Base-by-base conservation (phyloP, 2,797 vertebrate species). In the Columba guinea region DNA sequence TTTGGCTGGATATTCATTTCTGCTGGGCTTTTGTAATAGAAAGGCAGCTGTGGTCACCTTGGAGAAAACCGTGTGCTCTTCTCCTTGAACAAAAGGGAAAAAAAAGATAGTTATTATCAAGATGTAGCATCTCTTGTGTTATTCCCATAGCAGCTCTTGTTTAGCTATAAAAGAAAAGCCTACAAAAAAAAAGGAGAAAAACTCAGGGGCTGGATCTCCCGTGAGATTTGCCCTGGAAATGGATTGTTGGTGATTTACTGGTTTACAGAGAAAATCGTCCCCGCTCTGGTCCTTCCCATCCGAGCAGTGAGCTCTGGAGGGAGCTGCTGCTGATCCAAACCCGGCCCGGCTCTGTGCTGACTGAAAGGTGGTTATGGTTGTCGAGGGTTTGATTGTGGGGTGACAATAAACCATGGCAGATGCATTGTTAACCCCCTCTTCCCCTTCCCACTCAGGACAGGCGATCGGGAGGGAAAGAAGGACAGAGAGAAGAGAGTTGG, bases 11-110 rank as follows among this genome's bases (percentile, higher is more conserved):
- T 34, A 22, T 92, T 91, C 84, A 49, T 91, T 94, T 68, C 85
- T 91, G 65, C 51, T 70, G 48, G 32, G 41, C 48, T 84, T 70
- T 59, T 26, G 37, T 75, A 63, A 64, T 26, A 53, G 59, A n/a
- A 83, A 87, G 48, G 75, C 87, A 90, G 80, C 71, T 82, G 56
- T 95, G 89, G 70, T 90, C 95, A 94, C 93, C 89, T 96, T 96
- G 94, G 82, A 87, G 82, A 91, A 81, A 75, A 5, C 32, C 55
- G 7, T 30, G 76, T 60, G 56, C 59, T 65, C 37, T 84, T 84
- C 53, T 67, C 77, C 83, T 90, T 56, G 81, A 94, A 65, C 64
- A 65, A 70, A 89, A 84, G 62, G 64, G 41, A 22, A 24, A 24
- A 88, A 44, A 52, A 74, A 74, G 58, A 41, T 28, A 46, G 27